Evolutionary conservation across 2,797 vertebrate species (phyloP).

Genomic region (Tiaroga cobitis): DNA sequence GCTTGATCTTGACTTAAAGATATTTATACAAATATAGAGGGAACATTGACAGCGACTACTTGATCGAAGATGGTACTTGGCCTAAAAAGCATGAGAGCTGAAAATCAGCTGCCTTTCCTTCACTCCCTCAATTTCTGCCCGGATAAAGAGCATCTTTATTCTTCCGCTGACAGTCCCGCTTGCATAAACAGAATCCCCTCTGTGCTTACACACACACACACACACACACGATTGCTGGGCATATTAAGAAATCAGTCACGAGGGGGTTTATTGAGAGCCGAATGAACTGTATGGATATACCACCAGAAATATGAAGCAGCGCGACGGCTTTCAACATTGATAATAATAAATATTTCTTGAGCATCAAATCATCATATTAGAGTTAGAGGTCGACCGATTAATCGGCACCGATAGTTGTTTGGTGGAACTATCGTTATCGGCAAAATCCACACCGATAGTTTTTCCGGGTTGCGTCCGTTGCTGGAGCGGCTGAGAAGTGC

Average conservation of each 20-base stretch:
- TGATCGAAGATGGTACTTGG: background rate
- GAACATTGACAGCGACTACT: background rate
- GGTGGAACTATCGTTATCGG: too few relatives aligned
- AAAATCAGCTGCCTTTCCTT: background rate
- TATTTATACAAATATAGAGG: background rate
- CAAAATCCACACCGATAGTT: too few relatives aligned
- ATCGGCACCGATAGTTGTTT: too few relatives aligned
- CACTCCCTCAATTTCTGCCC: background rate
- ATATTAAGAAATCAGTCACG: background rate
- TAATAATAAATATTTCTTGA: too few relatives aligned
- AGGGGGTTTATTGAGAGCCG: background rate
- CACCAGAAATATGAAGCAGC: background rate
- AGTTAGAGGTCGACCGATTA: too few relatives aligned
- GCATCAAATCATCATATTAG: background rate
- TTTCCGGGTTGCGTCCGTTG: too few relatives aligned
- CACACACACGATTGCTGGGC: background rate
- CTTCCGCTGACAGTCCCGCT: background rate
- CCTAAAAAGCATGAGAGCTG: background rate
- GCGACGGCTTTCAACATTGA: background rate
- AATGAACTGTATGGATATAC: background rate
- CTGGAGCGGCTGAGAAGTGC: too few relatives aligned
- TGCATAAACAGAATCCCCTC: slow-evolving; percentile 34
- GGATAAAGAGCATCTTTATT: slow-evolving; percentile 38
- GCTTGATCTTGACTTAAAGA: background rate
- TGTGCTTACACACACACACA: background rate